Conservation (phyloP, 2,797 vertebrate species). For the Enteromius paludinosus region DNA sequence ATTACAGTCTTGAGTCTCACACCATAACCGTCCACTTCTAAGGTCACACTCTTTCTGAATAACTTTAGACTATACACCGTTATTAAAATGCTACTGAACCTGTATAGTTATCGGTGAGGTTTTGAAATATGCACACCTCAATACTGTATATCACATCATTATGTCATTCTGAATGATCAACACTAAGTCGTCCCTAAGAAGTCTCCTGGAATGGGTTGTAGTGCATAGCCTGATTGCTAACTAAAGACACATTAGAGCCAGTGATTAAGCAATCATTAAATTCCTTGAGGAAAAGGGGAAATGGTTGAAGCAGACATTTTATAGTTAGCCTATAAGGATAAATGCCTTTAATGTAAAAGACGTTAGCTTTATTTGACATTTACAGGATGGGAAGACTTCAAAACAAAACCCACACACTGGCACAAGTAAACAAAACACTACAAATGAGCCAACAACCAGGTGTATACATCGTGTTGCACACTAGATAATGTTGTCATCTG, state of each 20-base stretch:
- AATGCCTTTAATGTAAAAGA: constrained; percentile 11
- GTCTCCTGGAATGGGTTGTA: background rate
- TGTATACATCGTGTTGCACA: background rate
- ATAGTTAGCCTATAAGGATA: constrained; percentile 9
- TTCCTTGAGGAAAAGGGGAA: background rate
- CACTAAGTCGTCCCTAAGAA: background rate
- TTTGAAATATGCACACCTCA: background rate
- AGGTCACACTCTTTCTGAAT: background rate
- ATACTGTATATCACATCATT: background rate
- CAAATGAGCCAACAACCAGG: constrained; percentile 16
- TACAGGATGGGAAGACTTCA: constrained; percentile 23
- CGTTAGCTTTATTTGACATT: background rate
- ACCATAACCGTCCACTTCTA: background rate
- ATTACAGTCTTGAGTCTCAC: background rate
- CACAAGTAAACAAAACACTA: background rate
- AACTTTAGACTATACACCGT: background rate
- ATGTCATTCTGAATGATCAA: constrained; percentile 4
- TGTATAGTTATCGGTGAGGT: background rate
- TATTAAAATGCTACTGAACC: background rate
- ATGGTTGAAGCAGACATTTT: background rate
- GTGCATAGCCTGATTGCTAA: background rate
- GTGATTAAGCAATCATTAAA: constrained; percentile 2
- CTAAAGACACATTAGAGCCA: constrained; percentile 21
- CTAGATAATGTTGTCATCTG: background rate
- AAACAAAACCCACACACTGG: constrained; percentile 25